Evolutionary conservation across 2,888 invertebrate genomes (phyloP).

Genomic region (Dione vanillae): DNA sequence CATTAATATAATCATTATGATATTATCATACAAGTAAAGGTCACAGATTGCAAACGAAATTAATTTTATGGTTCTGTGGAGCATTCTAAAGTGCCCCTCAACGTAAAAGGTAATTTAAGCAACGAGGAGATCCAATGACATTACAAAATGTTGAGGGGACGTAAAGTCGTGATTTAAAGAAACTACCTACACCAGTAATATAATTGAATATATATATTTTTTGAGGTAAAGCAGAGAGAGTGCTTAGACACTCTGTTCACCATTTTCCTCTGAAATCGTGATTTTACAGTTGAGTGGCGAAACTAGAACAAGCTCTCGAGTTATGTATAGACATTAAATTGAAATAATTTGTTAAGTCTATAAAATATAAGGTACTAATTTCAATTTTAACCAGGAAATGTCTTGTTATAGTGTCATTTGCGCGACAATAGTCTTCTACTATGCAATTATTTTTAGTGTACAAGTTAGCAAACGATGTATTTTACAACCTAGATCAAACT

Average conservation of each 20-base stretch:
- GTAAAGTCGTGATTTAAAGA: conserved; percentile 3
- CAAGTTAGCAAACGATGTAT: conserved; percentile 24
- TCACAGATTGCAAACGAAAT: conserved; percentile 14
- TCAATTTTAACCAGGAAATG: not conserved
- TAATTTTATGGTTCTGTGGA: conserved; percentile 10
- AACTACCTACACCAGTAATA: not conserved
- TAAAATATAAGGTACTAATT: not conserved
- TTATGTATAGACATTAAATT: not conserved
- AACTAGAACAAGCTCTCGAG: too few relatives aligned
- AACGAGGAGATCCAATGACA: conserved; percentile 7
- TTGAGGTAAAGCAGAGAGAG: not conserved
- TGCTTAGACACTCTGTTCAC: too few relatives aligned
- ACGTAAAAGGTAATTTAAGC: conserved; percentile 11
- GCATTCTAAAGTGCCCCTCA: conserved; percentile 16
- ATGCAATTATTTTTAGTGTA: conserved; percentile 1
- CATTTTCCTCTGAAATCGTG: too few relatives aligned
- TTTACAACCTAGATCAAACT: conserved; percentile 38
- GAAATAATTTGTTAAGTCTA: not conserved
- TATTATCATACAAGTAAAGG: not conserved
- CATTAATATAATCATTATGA: not conserved
- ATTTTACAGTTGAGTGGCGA: too few relatives aligned
- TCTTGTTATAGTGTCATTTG: not conserved
- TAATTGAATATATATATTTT: conserved; percentile 12
- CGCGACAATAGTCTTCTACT: not conserved
- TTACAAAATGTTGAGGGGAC: conserved; percentile 13